Evolutionary conservation across 30 jellyfish, hydroid and myxozoan species (phyloP), one percentile per base, ranked within the genome.

Genomic region (Sanderia malayensis): DNA sequence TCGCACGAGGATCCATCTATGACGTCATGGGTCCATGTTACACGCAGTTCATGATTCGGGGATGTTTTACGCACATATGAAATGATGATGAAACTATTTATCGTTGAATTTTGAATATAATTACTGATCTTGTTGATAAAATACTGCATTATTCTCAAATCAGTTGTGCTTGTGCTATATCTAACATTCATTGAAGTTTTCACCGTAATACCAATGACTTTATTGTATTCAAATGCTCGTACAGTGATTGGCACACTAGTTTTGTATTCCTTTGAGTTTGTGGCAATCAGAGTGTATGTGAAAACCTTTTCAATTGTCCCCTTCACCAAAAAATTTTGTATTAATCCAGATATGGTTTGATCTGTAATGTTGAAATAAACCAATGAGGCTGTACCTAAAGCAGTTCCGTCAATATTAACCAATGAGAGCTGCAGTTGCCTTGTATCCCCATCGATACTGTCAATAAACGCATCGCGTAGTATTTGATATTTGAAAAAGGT

Each of bases 371-470:
- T 72, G 57, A 82, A 82, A 6, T 70, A 75, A n/a, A 71, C 81
- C 21, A 60, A 72, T 6, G 94, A 82, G 23, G 75, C n/a, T 0
- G 58, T 9, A 57, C 46, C 31, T 13, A 82, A 2, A 1, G 68
- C 32, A 19, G 81, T 33, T n/a, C 83, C 78, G 30, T 82, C 86
- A 27, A 11, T 61, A 23, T 63, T 62, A 23, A 64, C 44, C 41
- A 74, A 24, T 18, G 81, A 24, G 44, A 93, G 79, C 13, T 10
- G 69, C 64, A 93, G 46, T 11, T 61, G 31, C 46, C 86, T 59
- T 29, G 96, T 76, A 32, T 85, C 77, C n/a, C 96, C 96, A 47
- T 85, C 99, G 2, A 62, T 37, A 0, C 29, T 37, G 57, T 93
- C 96, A 41, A 1, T 18, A 46, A 93, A 93, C 2, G 87, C 62